phyloP scores from a whole-genome alignment of 2,888 invertebrate genomes.

The Macrophya alboannulata region DNA sequence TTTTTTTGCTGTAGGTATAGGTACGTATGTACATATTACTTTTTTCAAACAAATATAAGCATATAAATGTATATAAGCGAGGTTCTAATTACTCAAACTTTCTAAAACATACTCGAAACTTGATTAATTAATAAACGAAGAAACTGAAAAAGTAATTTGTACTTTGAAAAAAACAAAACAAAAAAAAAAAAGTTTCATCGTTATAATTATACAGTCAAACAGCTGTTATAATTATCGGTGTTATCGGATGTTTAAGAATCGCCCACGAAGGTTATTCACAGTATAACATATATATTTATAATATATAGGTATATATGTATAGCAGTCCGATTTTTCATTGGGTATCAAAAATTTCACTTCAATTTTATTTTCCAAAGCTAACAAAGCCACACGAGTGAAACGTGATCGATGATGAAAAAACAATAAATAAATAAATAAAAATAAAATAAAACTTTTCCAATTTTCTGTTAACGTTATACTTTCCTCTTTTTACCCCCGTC shows the following conservation, averaged over 20 bases:
- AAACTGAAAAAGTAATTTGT: background rate
- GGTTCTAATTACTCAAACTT: background rate
- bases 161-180: background rate
- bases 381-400: constrained; percentile 44
- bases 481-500: constrained; percentile 7
- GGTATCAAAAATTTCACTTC: constrained; percentile 1
- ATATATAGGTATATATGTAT: background rate
- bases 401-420: constrained; percentile 47
- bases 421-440: too few relatives aligned
- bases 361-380: constrained; percentile 54
- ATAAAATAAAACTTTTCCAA: constrained; percentile 43
- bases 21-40: background rate
- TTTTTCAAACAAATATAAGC: background rate
- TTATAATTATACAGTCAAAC: background rate
- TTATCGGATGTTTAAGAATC: background rate
- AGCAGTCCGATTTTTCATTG: background rate
- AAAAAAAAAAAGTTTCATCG: background rate
- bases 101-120: background rate
- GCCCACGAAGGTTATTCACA: background rate
- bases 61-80: background rate
- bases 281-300: background rate
- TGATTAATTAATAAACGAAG: background rate
- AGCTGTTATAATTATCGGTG: background rate
- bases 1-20: background rate
- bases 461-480: constrained; percentile 26